These are phyloP conservation scores for Chalcosyrphus nemorum DNA, from an alignment of 2,888 invertebrate species.

Conservation along the genomic window DNA sequence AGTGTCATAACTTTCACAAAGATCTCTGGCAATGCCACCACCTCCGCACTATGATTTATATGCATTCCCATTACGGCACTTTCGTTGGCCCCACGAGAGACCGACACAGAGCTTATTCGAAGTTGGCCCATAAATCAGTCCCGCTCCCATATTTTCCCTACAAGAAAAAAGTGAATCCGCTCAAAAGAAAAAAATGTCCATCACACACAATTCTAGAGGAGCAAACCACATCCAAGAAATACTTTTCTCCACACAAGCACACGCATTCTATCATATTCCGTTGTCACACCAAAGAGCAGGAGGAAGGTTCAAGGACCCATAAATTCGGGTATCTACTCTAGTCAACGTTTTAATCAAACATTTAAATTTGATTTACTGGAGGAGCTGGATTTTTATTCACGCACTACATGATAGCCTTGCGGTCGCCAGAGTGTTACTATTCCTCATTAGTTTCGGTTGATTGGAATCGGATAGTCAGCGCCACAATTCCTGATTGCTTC, in stretches of 20 bases:
- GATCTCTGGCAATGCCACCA: constrained; percentile 26
- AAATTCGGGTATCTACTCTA: constrained; percentile 57
- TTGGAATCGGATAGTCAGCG: constrained; percentile 17
- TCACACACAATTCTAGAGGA: constrained; percentile 44
- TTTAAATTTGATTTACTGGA: constrained; percentile 68
- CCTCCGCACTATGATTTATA: constrained; percentile 57
- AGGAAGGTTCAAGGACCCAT: constrained; percentile 24
- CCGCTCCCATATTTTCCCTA: constrained; percentile 24
- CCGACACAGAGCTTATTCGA: constrained; percentile 43
- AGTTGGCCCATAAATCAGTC: constrained; percentile 66
- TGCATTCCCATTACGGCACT: constrained; percentile 30
- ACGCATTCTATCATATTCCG: constrained; percentile 14
- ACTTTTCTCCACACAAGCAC: constrained; percentile 16
- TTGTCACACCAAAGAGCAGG: not conserved
- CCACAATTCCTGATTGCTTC: constrained; percentile 51
- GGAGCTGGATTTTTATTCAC: constrained; percentile 9
- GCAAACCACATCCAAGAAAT: not conserved
- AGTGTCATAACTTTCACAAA: constrained; percentile 59
- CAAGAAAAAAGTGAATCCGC: constrained; percentile 11
- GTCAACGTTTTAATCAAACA: constrained; percentile 61
- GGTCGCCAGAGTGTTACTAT: constrained; percentile 50
- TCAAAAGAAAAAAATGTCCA: constrained; percentile 29
- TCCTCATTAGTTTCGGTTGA: constrained; percentile 35
- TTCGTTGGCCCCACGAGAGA: constrained; percentile 23
- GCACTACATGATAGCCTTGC: constrained; percentile 22